Conservation (phyloP, 2,888 invertebrate genomes). For the Meghimatium bilineatum region DNA sequence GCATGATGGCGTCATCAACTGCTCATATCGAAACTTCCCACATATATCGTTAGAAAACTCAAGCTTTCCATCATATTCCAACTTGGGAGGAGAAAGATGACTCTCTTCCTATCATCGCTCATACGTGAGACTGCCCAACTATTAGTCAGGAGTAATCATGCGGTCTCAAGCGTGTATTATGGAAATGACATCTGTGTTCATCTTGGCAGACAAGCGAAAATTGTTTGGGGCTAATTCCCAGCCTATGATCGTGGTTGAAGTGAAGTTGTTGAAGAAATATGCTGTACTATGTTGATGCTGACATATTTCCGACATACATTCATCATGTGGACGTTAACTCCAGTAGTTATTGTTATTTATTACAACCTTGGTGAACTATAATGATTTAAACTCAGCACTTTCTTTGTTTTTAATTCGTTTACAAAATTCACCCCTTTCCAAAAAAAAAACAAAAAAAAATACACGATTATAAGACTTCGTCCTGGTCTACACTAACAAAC, state of each 20-base stretch:
- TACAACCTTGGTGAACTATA: no score
- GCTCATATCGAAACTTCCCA: not conserved
- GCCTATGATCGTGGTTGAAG: not conserved
- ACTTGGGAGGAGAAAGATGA: not conserved
- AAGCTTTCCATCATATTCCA: not conserved
- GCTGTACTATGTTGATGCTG: not conserved
- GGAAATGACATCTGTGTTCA: slow-evolving; percentile 30
- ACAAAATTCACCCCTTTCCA: no score
- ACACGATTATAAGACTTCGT: no score
- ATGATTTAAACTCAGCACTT: no score
- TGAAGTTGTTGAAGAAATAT: not conserved
- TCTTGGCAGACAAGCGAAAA: slow-evolving; percentile 27
- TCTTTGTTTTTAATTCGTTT: no score
- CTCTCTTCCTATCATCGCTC: not conserved
- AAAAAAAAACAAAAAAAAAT: no score
- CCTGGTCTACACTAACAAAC: no score
- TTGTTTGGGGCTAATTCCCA: slow-evolving; percentile 22
- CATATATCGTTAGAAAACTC: not conserved
- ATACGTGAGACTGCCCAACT: not conserved
- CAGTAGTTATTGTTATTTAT: no score
- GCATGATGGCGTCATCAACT: not conserved
- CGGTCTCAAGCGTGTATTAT: slow-evolving; percentile 29
- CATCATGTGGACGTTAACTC: no score
- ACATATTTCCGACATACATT: no score
- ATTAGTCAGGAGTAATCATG: slow-evolving; percentile 32